phyloP scores from a whole-genome alignment of 2,888 invertebrate species.

The Phymatocera aterrima region DNA sequence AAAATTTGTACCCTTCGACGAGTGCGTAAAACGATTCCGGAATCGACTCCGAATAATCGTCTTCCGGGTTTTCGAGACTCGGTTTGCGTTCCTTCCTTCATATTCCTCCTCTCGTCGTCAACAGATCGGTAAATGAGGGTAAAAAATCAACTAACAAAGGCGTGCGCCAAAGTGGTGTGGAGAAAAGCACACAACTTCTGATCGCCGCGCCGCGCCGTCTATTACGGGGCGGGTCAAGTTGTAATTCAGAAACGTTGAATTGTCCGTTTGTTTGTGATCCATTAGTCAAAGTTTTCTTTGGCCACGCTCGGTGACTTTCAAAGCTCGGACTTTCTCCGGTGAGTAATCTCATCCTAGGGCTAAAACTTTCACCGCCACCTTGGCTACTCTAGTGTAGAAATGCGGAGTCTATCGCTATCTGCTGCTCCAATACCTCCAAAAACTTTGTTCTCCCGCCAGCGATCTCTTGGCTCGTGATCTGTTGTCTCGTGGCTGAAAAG shows the following conservation, averaged over 20 bases:
- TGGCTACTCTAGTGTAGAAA: too few relatives aligned
- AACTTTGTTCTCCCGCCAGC: slow-evolving; percentile 26
- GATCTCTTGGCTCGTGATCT: slow-evolving; percentile 36
- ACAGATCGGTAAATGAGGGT: too few relatives aligned
- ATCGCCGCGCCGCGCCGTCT: too few relatives aligned
- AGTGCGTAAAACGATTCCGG: too few relatives aligned
- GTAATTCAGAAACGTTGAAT: slow-evolving; percentile 60
- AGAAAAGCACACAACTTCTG: background rate
- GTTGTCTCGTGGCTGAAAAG: slow-evolving; percentile 24
- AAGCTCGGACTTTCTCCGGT: slow-evolving; percentile 6
- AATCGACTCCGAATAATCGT: too few relatives aligned
- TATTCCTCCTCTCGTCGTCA: too few relatives aligned
- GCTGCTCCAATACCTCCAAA: slow-evolving; percentile 12
- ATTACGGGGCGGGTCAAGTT: slow-evolving; percentile 47
- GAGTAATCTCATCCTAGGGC: background rate
- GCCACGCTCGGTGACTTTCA: slow-evolving; percentile 34
- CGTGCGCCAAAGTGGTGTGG: background rate
- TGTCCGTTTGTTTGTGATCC: slow-evolving; percentile 59
- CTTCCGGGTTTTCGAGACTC: too few relatives aligned
- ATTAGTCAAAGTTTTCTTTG: slow-evolving; percentile 58
- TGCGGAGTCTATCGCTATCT: background rate
- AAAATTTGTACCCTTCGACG: too few relatives aligned
- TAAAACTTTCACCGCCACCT: slow-evolving; percentile 27
- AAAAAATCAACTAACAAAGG: too few relatives aligned
- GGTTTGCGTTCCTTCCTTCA: too few relatives aligned